Percentiles rank a stretch among this genome's conserved stretches.
Evolutionary conservation across 2,797 vertebrate species (phyloP).

Genomic region (Anniella stebbinsi): DNA sequence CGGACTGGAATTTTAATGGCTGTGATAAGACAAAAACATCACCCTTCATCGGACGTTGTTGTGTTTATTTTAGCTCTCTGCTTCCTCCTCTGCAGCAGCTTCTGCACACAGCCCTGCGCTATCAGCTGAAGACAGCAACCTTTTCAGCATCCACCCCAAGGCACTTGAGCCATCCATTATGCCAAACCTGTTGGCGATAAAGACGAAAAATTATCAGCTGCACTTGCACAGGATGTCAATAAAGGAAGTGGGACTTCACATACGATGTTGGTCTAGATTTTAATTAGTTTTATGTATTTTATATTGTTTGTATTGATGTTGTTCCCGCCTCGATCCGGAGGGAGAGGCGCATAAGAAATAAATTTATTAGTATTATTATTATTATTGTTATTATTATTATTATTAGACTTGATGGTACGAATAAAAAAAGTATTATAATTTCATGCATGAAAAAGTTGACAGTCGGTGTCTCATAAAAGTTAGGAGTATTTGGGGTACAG

Average conservation of each 20-base stretch:
- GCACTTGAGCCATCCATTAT: constrained; percentile 63
- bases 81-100: constrained; percentile 52
- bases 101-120: constrained; percentile 36
- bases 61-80: constrained; percentile 67
- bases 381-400: too few species aligned
- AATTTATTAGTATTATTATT: too few species aligned
- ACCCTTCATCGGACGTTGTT: constrained; percentile 69
- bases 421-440: constrained; percentile 19
- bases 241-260: constrained; percentile 42
- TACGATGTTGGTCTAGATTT: constrained; percentile 27
- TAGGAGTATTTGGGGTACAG: background rate
- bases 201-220: constrained; percentile 53
- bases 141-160: constrained; percentile 66
- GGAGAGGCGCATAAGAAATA: too few species aligned
- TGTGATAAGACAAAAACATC: constrained; percentile 23
- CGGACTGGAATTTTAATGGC: constrained; percentile 76
- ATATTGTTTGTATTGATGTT: too few species aligned
- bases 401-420: constrained; percentile 12
- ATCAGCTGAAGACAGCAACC: constrained; percentile 64
- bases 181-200: background rate
- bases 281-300: too few species aligned
- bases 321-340: too few species aligned
- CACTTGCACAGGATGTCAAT: constrained; percentile 49
- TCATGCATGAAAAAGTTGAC: background rate
- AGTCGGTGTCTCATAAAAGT: too few species aligned